Evolutionary conservation across 1,140 invertebrate genomes (phyloP), one percentile per base, ranked within the genome.

Genomic region (Drosophila mauritiana): DNA sequence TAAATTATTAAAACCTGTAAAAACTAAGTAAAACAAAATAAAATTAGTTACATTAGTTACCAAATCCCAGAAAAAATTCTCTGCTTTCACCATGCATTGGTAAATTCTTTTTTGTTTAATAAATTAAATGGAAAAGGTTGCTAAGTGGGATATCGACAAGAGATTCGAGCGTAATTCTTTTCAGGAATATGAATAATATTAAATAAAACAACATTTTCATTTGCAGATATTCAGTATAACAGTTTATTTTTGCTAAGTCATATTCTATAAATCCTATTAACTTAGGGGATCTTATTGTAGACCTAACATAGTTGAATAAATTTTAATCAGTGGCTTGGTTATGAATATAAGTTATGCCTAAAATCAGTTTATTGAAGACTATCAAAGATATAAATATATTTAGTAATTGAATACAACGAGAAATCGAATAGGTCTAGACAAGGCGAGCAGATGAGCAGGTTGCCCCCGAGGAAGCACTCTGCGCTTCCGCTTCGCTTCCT

Each of bases 1-100:
- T 81, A 82, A 86, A 84, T 83, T 85, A 80, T 85, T 79, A 68
- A 84, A 86, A 86, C 79, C 79, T 88, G 84, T 89, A 88, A 89
- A 88, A 88, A 84, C 61, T 89, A 88, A 89, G 84, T 80, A 88
- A 86, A 84, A 62, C 77, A 88, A 88, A 88, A 84, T 89, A 88
- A 88, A 88, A 80, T 89, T 90, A 88, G 84, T 88, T 88, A 89
- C 85, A 88, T 88, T 88, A 88, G 83, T 88, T 88, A 88, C 84
- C 65, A 88, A 83, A 80, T 80, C 49, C 79, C 49, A 69, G 79
- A 51, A 65, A 36, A 58, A 48, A 27, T 88, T 86, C 15, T 51
- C 27, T 51, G 48, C 15, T 34, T 51, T 51, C 40, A 43, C 12
- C 12, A 34, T 13, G 34, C 17, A 17, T 7, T 6, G 31, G 43